Evolutionary conservation across 2,113 vertebrate genomes (phyloP).

Genomic region (Campylorhamphus procurvoides): DNA sequence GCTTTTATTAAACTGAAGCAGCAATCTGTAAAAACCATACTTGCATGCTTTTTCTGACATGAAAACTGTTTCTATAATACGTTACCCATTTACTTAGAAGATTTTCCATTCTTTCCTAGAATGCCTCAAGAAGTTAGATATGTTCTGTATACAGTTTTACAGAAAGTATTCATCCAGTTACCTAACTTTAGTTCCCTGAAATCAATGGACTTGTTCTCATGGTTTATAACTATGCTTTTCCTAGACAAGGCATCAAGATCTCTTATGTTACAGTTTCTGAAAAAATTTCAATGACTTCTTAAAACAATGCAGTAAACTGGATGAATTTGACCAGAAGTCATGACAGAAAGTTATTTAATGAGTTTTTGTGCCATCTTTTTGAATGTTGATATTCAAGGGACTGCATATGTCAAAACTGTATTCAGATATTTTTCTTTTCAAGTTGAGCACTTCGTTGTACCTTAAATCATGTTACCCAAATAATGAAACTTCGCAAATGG

Average conservation of each 20-base stretch:
- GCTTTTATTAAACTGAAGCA: neutral
- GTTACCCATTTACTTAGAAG: neutral
- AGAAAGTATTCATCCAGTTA: neutral
- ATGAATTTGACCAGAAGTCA: neutral
- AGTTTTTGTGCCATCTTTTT: neutral
- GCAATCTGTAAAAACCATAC: neutral
- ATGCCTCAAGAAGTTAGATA: neutral
- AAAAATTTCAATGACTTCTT: neutral
- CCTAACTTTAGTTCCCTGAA: neutral
- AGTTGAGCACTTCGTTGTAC: neutral
- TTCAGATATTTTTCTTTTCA: neutral
- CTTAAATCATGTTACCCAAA: neutral
- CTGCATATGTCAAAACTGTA: neutral
- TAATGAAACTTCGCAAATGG: neutral
- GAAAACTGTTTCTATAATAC: neutral
- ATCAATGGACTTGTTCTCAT: neutral
- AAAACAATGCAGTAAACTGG: neutral
- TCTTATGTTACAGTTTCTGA: neutral
- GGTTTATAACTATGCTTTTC: neutral
- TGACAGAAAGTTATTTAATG: neutral
- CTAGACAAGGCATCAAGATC: neutral
- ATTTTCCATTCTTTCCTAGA: neutral
- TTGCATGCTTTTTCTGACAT: neutral
- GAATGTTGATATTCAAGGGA: neutral
- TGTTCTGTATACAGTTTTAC: neutral